A percentile compares a stretch with the other conserved stretches of the same genome.
Evolutionary conservation across 2,797 vertebrate genomes (phyloP).

Genomic region (Leontopithecus rosalia): DNA sequence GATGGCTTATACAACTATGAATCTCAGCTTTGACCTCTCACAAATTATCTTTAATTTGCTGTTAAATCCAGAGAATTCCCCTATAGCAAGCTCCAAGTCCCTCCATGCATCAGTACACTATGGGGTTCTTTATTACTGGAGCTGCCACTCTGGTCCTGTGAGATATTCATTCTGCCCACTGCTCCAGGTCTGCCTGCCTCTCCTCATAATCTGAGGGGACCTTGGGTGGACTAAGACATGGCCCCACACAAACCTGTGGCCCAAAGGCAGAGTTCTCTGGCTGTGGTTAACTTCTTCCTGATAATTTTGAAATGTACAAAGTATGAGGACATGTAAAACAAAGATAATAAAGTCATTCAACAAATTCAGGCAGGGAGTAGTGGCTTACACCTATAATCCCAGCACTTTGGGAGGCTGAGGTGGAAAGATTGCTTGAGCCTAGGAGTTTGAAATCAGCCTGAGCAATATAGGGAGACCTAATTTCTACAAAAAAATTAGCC

Average conservation of each 20-base stretch:
- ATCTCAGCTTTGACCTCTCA: constrained; percentile 94
- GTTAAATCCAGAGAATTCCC: constrained; percentile 90
- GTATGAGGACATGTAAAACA: background rate
- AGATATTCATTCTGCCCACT: constrained; percentile 83
- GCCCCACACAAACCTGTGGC: too few relatives aligned
- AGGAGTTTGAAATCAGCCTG: too few relatives aligned
- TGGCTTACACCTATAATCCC: too few relatives aligned
- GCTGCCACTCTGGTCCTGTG: constrained; percentile 82
- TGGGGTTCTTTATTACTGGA: constrained; percentile 82
- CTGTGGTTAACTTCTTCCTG: constrained; percentile 37
- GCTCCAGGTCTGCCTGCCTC: constrained; percentile 42
- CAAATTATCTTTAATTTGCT: constrained; percentile 93
- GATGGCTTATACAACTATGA: constrained; percentile 94
- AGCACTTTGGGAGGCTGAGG: too few relatives aligned
- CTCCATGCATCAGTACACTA: constrained; percentile 90
- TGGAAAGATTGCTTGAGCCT: too few relatives aligned
- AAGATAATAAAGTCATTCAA: background rate
- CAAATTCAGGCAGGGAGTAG: too few relatives aligned
- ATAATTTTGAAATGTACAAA: constrained; percentile 39
- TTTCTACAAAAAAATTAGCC: too few relatives aligned
- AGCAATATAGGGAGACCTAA: too few relatives aligned
- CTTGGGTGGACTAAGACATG: too few relatives aligned
- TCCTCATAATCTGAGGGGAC: too few relatives aligned
- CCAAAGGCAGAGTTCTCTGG: too few relatives aligned
- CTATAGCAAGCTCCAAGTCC: constrained; percentile 93